phyloP scores from a whole-genome alignment of 2,888 invertebrate genomes.

The Caenorhabditis sp. region DNA sequence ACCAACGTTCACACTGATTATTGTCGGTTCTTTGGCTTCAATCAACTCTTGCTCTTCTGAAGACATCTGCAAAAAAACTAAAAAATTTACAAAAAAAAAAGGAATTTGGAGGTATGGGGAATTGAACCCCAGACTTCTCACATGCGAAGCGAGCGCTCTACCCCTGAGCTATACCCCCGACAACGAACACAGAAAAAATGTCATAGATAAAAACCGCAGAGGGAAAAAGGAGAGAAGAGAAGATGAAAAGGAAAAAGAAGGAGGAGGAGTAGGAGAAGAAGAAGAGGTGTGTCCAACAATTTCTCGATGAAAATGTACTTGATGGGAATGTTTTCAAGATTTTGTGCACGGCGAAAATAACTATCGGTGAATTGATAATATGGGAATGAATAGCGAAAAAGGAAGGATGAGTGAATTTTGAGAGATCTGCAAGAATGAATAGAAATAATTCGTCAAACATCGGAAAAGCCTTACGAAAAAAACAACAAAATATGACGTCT shows the following conservation, averaged over 20 bases:
- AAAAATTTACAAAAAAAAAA: constrained; percentile 9
- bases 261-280: too few relatives aligned
- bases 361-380: too few relatives aligned
- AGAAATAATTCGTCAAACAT: too few relatives aligned
- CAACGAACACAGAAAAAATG: constrained; percentile 2
- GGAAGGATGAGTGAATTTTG: too few relatives aligned
- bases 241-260: not conserved
- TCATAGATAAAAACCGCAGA: constrained; percentile 1
- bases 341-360: too few relatives aligned
- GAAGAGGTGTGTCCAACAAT: too few relatives aligned
- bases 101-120: constrained; percentile 61
- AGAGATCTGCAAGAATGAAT: too few relatives aligned
- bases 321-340: too few relatives aligned
- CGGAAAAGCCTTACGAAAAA: too few relatives aligned
- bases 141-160: constrained; percentile 69
- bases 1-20: constrained; percentile 32
- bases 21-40: not conserved
- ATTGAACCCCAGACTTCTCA: constrained; percentile 67
- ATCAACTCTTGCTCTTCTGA: not conserved
- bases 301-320: too few relatives aligned
- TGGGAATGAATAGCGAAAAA: too few relatives aligned
- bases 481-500: too few relatives aligned
- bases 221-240: not conserved
- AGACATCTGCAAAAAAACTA: not conserved
- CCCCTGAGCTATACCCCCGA: constrained; percentile 57